Percentiles rank a stretch among this genome's conserved stretches.
phyloP scores from a whole-genome alignment of 1,140 invertebrate genomes.

The Drosophila bocki region DNA sequence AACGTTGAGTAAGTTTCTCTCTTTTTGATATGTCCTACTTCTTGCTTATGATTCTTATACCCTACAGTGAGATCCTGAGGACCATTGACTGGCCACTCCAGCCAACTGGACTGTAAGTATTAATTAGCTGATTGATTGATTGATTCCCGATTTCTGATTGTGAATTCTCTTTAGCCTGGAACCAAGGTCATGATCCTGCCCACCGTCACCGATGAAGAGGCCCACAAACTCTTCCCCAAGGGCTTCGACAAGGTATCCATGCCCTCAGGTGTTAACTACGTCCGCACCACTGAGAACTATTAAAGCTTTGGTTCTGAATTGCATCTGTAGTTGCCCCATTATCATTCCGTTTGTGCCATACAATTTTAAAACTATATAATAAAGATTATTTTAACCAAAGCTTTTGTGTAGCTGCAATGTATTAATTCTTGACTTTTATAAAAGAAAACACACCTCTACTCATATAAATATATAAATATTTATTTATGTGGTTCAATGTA shows the following conservation, averaged over 20 bases:
- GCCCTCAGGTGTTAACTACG: constrained; percentile 92
- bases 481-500: no score
- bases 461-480: neutral
- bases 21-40: neutral
- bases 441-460: no score
- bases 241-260: constrained; percentile 89
- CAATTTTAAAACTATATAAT: neutral
- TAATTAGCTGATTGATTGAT: no score
- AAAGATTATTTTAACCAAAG: constrained; percentile 7
- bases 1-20: constrained; percentile 93
- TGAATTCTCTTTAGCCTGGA: constrained; percentile 87
- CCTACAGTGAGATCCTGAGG: constrained; percentile 93
- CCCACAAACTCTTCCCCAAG: constrained; percentile 90
- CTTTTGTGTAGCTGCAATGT: neutral
- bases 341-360: constrained; percentile 37
- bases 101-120: constrained; percentile 93
- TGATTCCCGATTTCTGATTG: constrained; percentile 81
- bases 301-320: constrained; percentile 48
- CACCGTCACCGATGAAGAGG: constrained; percentile 89
- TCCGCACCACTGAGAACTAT: constrained; percentile 91
- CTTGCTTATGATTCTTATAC: neutral
- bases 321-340: neutral
- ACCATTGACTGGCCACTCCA: constrained; percentile 94
- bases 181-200: constrained; percentile 94
- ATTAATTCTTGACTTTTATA: neutral